Evolutionary conservation across 2,113 vertebrate species (phyloP).

Genomic region (Cricetomys ansorgei): DNA sequence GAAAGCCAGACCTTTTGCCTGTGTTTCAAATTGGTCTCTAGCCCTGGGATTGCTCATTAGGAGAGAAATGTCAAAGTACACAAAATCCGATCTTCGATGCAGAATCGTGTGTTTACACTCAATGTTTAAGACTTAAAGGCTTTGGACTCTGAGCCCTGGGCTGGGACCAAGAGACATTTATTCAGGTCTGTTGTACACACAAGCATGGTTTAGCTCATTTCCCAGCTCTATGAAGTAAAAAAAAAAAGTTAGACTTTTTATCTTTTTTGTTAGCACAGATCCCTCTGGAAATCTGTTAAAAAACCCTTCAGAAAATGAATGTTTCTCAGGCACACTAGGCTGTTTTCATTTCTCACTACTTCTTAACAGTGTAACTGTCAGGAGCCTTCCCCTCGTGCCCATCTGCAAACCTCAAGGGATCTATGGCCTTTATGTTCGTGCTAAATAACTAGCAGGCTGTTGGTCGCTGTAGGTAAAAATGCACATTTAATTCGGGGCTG

Average conservation of each 20-base stretch:
- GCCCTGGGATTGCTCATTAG: constrained; percentile 67
- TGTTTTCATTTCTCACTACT: neutral
- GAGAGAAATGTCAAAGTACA: constrained; percentile 42
- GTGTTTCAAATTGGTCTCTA: constrained; percentile 11
- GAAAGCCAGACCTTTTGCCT: constrained; percentile 63
- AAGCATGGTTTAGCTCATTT: constrained; percentile 16
- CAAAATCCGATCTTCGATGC: constrained; percentile 46
- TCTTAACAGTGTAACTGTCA: neutral
- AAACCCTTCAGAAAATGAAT: constrained; percentile 13
- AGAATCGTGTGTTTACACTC: constrained; percentile 43
- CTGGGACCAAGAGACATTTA: neutral
- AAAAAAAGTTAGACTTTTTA: neutral
- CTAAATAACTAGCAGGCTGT: neutral
- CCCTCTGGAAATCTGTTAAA: constrained; percentile 7
- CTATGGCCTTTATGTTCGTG: neutral
- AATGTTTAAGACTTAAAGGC: constrained; percentile 57
- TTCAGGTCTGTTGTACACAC: neutral
- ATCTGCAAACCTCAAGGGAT: neutral
- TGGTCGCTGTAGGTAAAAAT: neutral
- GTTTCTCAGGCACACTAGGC: neutral
- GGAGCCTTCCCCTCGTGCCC: neutral
- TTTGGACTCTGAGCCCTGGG: constrained; percentile 46
- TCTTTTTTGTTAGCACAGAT: neutral
- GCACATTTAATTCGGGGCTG: neutral
- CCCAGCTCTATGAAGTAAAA: neutral